A percentile compares a stretch with the other conserved stretches of the same genome.
phyloP scores from a whole-genome alignment of 2,113 vertebrate genomes.

The Ptilorrhoa leucosticta region DNA sequence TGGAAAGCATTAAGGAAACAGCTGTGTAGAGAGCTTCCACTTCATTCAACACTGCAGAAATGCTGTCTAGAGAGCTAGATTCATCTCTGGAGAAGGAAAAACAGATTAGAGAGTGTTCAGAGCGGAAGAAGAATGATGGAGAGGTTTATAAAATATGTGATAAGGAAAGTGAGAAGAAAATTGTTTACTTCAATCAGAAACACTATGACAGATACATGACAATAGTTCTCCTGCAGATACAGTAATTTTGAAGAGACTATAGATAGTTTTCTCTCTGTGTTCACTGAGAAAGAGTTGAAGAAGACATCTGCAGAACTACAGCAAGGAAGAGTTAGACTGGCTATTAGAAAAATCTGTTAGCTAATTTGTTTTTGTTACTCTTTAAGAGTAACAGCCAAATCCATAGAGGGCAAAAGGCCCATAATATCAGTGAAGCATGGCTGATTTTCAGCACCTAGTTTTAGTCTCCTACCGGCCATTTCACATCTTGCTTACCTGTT shows the following conservation, averaged over 20 bases:
- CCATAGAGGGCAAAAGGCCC: neutral
- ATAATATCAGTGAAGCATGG: neutral
- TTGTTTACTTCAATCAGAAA: neutral
- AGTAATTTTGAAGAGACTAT: neutral
- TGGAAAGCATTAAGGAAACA: neutral
- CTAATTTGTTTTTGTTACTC: neutral
- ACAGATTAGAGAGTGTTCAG: neutral
- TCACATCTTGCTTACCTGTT: constrained; percentile 78
- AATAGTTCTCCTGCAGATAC: neutral
- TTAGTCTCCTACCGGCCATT: rapidly evolving
- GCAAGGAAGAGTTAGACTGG: neutral
- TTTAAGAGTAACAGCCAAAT: neutral
- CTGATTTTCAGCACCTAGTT: neutral
- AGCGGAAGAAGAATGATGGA: neutral
- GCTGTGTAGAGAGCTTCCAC: neutral
- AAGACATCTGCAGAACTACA: neutral
- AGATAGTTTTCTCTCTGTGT: neutral
- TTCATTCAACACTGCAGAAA: neutral
- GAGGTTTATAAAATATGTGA: neutral
- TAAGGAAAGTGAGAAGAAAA: neutral
- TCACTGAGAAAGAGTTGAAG: neutral
- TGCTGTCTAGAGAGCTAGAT: neutral
- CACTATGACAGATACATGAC: neutral
- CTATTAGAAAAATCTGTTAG: neutral
- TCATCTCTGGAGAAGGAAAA: neutral